Conservation (phyloP, 2,113 vertebrate genomes). For the Ochotona princeps region DNA sequence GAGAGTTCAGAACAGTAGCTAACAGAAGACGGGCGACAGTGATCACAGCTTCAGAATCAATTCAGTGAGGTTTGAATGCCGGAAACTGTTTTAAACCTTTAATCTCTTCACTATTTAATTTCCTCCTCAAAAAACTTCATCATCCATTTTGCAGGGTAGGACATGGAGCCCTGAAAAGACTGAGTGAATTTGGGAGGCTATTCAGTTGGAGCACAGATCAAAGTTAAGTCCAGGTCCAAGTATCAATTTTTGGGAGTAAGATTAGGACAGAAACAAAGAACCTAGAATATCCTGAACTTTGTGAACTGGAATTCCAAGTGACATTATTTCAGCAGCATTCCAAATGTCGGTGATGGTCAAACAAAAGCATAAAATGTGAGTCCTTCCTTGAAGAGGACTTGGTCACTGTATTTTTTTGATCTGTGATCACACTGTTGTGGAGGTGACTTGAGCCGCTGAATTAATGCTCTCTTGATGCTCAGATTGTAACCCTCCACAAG, state of each 20-base stretch:
- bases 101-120: not conserved
- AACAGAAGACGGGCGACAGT: not conserved
- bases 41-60: not conserved
- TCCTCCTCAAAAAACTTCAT: conserved; percentile 4
- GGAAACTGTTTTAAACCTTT: not conserved
- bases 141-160: not conserved
- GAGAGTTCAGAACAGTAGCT: not conserved
- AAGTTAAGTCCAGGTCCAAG: not conserved
- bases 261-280: conserved; percentile 5
- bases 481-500: not conserved
- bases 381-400: conserved; percentile 7
- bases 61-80: not conserved
- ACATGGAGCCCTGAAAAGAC: not conserved
- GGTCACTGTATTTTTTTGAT: not conserved
- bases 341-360: not conserved
- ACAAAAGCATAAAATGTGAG: not conserved
- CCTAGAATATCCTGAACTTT: not conserved
- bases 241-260: not conserved
- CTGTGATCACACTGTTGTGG: not conserved
- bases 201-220: not conserved
- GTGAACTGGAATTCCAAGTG: not conserved
- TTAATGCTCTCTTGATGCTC: not conserved
- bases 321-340: not conserved
- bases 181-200: not conserved
- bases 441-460: not conserved